phyloP scores from a whole-genome alignment of 2,797 vertebrate species.

The Tamandua tetradactyla region DNA sequence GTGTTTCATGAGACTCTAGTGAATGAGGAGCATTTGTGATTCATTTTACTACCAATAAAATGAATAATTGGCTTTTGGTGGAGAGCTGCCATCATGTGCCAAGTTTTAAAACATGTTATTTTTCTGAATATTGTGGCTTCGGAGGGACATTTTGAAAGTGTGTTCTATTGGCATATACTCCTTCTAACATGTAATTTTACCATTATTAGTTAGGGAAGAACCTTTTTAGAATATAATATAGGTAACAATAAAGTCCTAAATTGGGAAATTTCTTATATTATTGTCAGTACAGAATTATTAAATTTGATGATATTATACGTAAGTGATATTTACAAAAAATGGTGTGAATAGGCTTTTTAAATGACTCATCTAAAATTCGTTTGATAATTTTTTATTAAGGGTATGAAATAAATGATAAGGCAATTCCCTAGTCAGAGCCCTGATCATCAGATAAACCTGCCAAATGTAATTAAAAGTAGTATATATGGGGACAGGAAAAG shows the following conservation, averaged over 20 bases:
- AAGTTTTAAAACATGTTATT: conserved; percentile 74
- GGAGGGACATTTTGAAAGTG: conserved; percentile 64
- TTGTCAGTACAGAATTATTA: conserved; percentile 6
- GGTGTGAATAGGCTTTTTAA: conserved; percentile 5
- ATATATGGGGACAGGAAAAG: not conserved
- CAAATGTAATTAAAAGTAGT: not conserved
- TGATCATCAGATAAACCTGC: not conserved
- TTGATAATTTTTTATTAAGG: not conserved
- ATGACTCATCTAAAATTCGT: not conserved
- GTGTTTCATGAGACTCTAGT: conserved; percentile 75
- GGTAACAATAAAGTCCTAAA: not conserved
- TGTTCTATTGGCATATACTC: conserved; percentile 60
- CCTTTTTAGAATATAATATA: conserved; percentile 27
- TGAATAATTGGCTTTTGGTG: conserved; percentile 68
- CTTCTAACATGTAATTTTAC: conserved; percentile 64
- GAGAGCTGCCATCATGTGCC: conserved; percentile 60
- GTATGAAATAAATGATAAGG: not conserved
- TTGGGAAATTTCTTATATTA: not conserved
- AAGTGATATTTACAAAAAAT: not conserved
- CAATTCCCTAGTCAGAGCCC: not conserved
- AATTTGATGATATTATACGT: not conserved
- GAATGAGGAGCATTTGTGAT: conserved; percentile 47
- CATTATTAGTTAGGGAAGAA: conserved; percentile 57
- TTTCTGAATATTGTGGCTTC: conserved; percentile 65
- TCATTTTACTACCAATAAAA: conserved; percentile 63